Base-by-base conservation (phyloP, 2,797 vertebrate species). In the Leptodactylus fallax region DNA sequence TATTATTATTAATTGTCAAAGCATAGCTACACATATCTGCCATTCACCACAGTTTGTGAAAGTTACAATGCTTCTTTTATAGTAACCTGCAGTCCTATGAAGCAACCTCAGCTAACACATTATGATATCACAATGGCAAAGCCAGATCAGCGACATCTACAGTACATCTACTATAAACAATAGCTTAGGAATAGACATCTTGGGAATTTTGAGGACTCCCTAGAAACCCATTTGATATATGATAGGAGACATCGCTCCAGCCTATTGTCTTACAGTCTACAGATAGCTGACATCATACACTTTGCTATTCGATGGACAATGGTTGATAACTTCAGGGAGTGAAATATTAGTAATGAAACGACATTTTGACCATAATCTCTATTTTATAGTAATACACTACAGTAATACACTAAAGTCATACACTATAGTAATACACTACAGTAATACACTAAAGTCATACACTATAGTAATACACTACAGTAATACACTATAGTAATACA, bases 161-260 rank as follows among this genome's bases (percentile, higher is more conserved):
- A 11, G 3, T 72, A 72, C 36, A 72, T 72, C 36, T 72, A 45
- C 77, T 19, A 8, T 27, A 56, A 56, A 79, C 53, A 79, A 79
- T 23, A 58, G 27, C 6, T 56, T 17, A 45, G 69, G 36, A 72
- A 55, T 78, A n/a, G 51, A 56, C 12, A 55, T 14, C 49, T 56
- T 69, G 51, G 76, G n/a, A 79, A 79, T 79, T 78, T 36, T 79
- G 53, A 79, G 77, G 14, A 79, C 77, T 79, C 77, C 77, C 77
- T 79, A 3, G 53, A 58, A 56, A 56, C 53, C 53, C 14, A 79
- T 79, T 55, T 27, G 25, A 27, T 27, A 27, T 79, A 17, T 13
- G 2, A 14, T 23, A 56, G 25, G 77, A 58, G 56, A 79, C 23
- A 79, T 58, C 36, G 23, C 25, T 19, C 12, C 4, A 19, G 23